Percentiles rank a stretch among this genome's conserved stretches.
These are phyloP conservation scores for Stomatorhinus ivindoensis DNA, from an alignment of 2,113 vertebrate species.

Conservation along the genomic window DNA sequence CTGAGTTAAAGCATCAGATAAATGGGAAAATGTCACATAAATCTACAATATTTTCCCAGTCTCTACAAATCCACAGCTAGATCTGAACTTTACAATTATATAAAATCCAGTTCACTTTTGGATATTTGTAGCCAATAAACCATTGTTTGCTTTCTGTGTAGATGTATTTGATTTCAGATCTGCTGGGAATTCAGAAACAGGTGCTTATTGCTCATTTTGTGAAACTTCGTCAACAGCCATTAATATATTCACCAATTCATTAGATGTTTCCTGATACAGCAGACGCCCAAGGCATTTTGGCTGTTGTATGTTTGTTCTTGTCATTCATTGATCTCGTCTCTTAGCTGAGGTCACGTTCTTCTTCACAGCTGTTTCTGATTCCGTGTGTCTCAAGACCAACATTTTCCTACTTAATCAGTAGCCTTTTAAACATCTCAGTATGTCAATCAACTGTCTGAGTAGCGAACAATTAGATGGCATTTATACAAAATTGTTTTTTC, in stretches of 20 bases:
- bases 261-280: background rate
- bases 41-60: background rate
- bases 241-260: background rate
- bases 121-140: background rate
- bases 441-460: background rate
- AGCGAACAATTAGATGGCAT: background rate
- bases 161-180: background rate
- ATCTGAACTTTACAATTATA: background rate
- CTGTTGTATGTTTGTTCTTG: background rate
- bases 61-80: background rate
- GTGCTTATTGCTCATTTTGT: background rate
- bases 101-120: background rate
- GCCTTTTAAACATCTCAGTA: background rate
- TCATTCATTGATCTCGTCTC: background rate
- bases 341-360: background rate
- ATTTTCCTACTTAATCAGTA: background rate
- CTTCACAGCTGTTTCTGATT: background rate
- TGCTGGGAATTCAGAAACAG: background rate
- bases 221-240: background rate
- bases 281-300: background rate
- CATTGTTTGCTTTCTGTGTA: background rate
- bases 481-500: background rate
- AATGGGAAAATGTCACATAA: background rate
- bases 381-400: background rate
- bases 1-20: background rate